A percentile compares a stretch with the other conserved stretches of the same genome.
Conservation (phyloP, 2,113 vertebrate species). For the Typhlomys cinereus region DNA sequence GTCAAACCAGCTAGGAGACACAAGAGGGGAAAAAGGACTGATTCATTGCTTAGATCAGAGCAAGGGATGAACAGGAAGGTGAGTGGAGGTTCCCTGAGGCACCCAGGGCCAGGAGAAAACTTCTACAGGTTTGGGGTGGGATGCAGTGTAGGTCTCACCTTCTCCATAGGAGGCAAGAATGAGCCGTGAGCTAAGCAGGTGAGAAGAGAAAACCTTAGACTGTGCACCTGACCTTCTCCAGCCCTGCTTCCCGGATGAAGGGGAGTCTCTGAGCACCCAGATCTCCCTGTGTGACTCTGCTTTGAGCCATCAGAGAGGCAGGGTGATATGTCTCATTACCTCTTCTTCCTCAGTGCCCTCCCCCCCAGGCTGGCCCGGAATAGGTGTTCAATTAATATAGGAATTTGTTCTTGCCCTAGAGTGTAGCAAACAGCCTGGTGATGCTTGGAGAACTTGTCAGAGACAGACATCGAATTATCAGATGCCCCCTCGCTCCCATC, state of each 20-base stretch:
- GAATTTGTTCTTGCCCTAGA: not conserved
- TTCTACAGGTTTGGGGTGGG: not conserved
- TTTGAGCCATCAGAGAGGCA: not conserved
- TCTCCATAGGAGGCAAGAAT: not conserved
- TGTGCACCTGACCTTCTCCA: rapidly evolving
- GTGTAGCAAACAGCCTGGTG: not conserved
- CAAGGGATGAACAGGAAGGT: not conserved
- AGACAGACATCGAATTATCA: not conserved
- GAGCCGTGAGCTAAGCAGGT: not conserved
- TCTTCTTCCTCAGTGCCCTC: not conserved
- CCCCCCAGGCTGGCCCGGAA: not conserved
- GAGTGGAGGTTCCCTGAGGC: rapidly evolving
- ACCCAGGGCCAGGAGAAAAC: not conserved
- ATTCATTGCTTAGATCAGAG: slow-evolving; percentile 75
- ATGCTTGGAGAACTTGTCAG: not conserved
- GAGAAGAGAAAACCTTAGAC: not conserved
- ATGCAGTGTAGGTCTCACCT: not conserved
- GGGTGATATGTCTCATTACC: not conserved
- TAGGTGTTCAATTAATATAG: not conserved
- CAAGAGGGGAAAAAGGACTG: slow-evolving; percentile 90
- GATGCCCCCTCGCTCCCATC: not conserved
- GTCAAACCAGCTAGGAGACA: slow-evolving; percentile 91
- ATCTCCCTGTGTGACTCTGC: rapidly evolving
- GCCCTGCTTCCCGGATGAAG: not conserved
- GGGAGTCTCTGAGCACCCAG: rapidly evolving